Evolutionary conservation across 2,113 vertebrate genomes (phyloP), one percentile per base, ranked within the genome.

Genomic region (Petroica traversi): DNA sequence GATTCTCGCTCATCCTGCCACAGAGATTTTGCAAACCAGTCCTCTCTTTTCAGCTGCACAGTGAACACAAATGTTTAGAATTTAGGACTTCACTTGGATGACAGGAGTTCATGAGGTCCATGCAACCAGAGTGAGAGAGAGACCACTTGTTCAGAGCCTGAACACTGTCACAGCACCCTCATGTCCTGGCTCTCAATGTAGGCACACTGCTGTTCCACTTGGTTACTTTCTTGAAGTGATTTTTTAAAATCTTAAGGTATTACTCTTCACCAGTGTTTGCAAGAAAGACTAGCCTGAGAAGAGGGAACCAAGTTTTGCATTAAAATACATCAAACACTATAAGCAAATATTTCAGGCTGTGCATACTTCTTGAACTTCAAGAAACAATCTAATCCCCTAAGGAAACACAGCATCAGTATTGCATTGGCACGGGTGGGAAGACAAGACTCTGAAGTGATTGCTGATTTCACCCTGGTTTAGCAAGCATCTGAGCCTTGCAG

Each of bases 391-490:
- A 91, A 91, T n/a, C 17, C 61, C 66, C 36, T 52, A 45, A 71
- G 33, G 68, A 87, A 92, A 72, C 54, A 87, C 22, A 69, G 71
- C 64, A 79, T 75, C 88, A 82, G 66, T 68, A 59, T 34, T 67
- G 54, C 76, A 54, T 51, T 52, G 68, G 54, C 43, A 58, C 4
- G 1, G 7, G 46, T 55, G 78, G 62, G 58, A 95, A 94, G 57
- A 71, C 48, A 69, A 61, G 68, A 82, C 48, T 77, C 66, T 82
- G 78, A 91, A 23, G 12, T 12, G 80, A 41, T 79, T 74, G 54
- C 11, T 75, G 46, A 90, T 78, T 88, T 89, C 92, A 68, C 23
- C 79, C 55, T 52, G 57, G 59, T 67, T 92, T 71, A 93, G 78
- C 79, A 62, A 76, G 82, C 61, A 84, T 66, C 12, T n/a, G n/a